Base-by-base conservation (phyloP, 1,140 invertebrate species). In the Brachionus sp. region DNA sequence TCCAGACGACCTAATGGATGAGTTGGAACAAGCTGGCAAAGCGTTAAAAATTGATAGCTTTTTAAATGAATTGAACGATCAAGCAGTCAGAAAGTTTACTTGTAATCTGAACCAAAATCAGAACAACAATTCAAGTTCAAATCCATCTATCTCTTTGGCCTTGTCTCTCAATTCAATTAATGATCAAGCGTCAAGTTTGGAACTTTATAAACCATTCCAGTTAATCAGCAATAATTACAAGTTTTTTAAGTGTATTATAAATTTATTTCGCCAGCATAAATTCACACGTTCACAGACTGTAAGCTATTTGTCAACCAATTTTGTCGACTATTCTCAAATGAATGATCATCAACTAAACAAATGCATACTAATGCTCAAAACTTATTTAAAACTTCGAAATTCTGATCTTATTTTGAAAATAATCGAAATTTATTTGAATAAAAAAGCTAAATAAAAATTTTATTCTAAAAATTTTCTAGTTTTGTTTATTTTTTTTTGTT, bases 381-480 rank as follows among this genome's bases (percentile, higher is more conserved):
- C 70, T 46, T 25, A 75, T 29, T 29, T 75, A 10, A 75, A 75
- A 46, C 44, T 75, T 25, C 19, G 39, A 46, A 75, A 75, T 75
- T 75, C 70, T 23, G 42, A 75, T 75, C 44, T 75, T 12, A 75
- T 75, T 46, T 44, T 75, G 25, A 44, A 44, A 23, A 75, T 75
- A 35, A 75, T 75, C 29, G 70, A 75, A 29, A 75, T 75, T 75
- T 75, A 75, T 75, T 75, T 75, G 29, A 75, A 75, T 46, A 75
- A 75, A 70, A 16, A 10, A 39, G 13, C 37, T 37, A 16, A 39
- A 37, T n/a, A 16, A 57, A 1, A 7, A 2, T 57, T 16, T 57
- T n/a, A n/a, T n/a, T n/a, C n/a, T n/a, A n/a, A n/a, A n/a, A n/a
- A n/a, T n/a, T 39, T 70, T 13, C 5, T 6, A n/a, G 16, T 70